phyloP scores from a whole-genome alignment of 2,888 invertebrate genomes.

The Hypsopygia costalis region DNA sequence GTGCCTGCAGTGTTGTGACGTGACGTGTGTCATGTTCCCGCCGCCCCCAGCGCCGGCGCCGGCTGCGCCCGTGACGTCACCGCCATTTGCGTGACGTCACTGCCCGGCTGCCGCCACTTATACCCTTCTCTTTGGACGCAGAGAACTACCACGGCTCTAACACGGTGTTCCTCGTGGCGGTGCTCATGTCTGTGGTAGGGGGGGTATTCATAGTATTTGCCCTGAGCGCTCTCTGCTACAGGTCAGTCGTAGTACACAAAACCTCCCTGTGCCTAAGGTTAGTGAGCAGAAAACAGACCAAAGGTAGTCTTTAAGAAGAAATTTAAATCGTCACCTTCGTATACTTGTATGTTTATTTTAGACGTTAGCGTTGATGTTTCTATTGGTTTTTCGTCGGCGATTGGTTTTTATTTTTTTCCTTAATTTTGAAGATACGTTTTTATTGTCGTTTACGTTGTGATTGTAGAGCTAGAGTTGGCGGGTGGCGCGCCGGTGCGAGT shows the following conservation, averaged over 20 bases:
- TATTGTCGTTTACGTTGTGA: slow-evolving; percentile 74
- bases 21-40: slow-evolving; percentile 36
- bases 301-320: slow-evolving; percentile 83
- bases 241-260: slow-evolving; percentile 99
- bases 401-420: slow-evolving; percentile 60
- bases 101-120: slow-evolving; percentile 43
- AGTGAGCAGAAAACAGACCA: slow-evolving; percentile 93
- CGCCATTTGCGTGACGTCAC: slow-evolving; percentile 27
- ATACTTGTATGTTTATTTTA: slow-evolving; percentile 79
- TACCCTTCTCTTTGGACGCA: slow-evolving; percentile 81
- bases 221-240: slow-evolving; percentile 99
- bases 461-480: slow-evolving; percentile 75
- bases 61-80: slow-evolving; percentile 38
- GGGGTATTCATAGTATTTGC: slow-evolving; percentile 99
- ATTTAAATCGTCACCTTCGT: slow-evolving; percentile 81
- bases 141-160: slow-evolving; percentile 98
- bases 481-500: slow-evolving; percentile 61
- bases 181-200: slow-evolving; percentile 99
- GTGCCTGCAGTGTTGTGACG: slow-evolving; percentile 63
- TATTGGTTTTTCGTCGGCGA: slow-evolving; percentile 72
- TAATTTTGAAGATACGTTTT: slow-evolving; percentile 51
- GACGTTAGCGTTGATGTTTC: slow-evolving; percentile 79
- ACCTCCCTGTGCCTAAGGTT: slow-evolving; percentile 99
- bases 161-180: slow-evolving; percentile 98
- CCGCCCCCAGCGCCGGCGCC: slow-evolving; percentile 48